Evolutionary conservation across 2,888 invertebrate species (phyloP).

Genomic region (Tenodera sinensis): DNA sequence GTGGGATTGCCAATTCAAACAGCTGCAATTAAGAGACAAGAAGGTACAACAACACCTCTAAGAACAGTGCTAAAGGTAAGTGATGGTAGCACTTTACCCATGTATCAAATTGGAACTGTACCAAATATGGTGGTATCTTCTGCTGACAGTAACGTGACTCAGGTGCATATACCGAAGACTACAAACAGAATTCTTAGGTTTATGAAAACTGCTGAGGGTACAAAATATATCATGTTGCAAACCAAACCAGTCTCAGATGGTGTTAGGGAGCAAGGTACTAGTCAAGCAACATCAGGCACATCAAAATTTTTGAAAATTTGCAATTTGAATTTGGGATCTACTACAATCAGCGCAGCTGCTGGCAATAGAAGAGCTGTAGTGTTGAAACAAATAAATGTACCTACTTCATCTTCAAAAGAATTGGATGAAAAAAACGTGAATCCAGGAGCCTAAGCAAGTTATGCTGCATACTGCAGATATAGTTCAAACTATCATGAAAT

Average conservation of each 20-base stretch:
- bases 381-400: not conserved
- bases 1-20: not conserved
- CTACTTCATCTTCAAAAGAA: not conserved
- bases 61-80: not conserved
- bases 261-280: not conserved
- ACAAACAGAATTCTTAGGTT: not conserved
- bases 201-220: not conserved
- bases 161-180: not conserved
- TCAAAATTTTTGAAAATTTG: not conserved
- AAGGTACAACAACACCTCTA: not conserved
- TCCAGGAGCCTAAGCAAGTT: not conserved
- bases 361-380: not conserved
- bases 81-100: not conserved
- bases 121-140: not conserved
- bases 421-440: not conserved
- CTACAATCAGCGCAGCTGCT: not conserved
- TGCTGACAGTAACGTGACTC: not conserved
- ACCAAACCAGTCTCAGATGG: not conserved
- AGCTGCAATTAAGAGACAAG: not conserved
- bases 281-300: too few relatives aligned
- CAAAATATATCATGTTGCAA: not conserved
- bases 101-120: not conserved
- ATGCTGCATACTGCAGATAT: not conserved
- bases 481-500: too few relatives aligned
- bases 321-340: not conserved